Evolutionary conservation across 2,113 vertebrate species (phyloP).

Genomic region (Regulus satrapa): DNA sequence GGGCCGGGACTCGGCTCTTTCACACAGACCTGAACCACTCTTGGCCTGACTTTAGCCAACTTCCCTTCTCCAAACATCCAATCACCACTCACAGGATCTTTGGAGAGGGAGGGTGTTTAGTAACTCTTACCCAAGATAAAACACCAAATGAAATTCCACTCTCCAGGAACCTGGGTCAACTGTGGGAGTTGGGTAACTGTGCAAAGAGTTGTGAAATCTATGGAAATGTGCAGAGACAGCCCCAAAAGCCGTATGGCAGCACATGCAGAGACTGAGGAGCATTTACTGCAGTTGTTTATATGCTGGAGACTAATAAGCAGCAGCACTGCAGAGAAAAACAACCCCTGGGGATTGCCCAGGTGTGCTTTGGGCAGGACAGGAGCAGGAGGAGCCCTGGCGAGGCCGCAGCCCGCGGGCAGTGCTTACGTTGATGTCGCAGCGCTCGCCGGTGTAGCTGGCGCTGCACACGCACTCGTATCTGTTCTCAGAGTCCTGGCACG

Average conservation of each 20-base stretch:
- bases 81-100: not conserved
- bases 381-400: not conserved
- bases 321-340: not conserved
- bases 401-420: not conserved
- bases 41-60: not conserved
- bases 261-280: not conserved
- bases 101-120: not conserved
- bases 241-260: not conserved
- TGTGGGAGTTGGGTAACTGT: not conserved
- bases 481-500: slow-evolving; percentile 81
- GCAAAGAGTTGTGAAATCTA: not conserved
- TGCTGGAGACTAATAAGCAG: not conserved
- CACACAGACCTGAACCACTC: not conserved
- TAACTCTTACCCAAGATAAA: not conserved
- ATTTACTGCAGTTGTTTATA: not conserved
- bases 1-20: not conserved
- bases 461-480: slow-evolving; percentile 84
- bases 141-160: not conserved
- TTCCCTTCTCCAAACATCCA: not conserved
- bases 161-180: not conserved
- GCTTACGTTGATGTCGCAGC: slow-evolving; percentile 87
- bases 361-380: not conserved
- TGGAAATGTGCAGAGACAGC: not conserved
- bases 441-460: slow-evolving; percentile 79
- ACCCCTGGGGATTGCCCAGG: rapidly evolving